Conservation (phyloP, 2,797 vertebrate species). For the Linurgus olivaceus region DNA sequence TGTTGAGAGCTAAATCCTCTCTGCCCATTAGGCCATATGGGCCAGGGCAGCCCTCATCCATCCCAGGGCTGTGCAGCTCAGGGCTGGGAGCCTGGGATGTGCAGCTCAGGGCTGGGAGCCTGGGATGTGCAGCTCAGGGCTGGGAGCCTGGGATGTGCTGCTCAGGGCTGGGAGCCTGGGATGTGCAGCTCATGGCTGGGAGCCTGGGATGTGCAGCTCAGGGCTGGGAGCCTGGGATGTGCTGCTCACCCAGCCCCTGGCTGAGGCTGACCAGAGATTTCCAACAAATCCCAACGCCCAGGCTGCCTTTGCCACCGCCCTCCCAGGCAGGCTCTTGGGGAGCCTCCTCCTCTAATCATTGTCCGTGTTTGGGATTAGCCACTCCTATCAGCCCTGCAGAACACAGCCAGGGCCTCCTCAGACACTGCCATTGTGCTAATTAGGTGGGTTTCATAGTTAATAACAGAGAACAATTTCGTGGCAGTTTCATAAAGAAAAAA, state of each 20-base stretch:
- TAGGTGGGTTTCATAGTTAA: background rate
- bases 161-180: too few relatives aligned
- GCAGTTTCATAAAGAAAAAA: background rate
- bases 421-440: slow-evolving; percentile 23
- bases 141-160: too few relatives aligned
- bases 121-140: too few relatives aligned
- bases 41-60: rapidly evolving
- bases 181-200: too few relatives aligned
- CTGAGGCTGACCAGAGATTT: rapidly evolving
- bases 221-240: background rate
- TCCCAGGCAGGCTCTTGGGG: background rate
- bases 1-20: background rate
- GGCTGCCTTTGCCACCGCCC: background rate
- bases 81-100: background rate
- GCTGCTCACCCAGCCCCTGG: background rate
- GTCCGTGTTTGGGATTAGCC: background rate
- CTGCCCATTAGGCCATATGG: rapidly evolving
- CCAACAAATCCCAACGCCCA: rapidly evolving
- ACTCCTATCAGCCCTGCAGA: background rate
- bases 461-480: slow-evolving; percentile 11
- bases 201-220: too few relatives aligned
- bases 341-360: background rate
- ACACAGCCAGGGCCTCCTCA: slow-evolving; percentile 22
- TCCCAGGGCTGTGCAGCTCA: rapidly evolving
- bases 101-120: too few relatives aligned